Evolutionary conservation across 2,797 vertebrate genomes (phyloP).

Genomic region (Gadopsis bispinosus): DNA sequence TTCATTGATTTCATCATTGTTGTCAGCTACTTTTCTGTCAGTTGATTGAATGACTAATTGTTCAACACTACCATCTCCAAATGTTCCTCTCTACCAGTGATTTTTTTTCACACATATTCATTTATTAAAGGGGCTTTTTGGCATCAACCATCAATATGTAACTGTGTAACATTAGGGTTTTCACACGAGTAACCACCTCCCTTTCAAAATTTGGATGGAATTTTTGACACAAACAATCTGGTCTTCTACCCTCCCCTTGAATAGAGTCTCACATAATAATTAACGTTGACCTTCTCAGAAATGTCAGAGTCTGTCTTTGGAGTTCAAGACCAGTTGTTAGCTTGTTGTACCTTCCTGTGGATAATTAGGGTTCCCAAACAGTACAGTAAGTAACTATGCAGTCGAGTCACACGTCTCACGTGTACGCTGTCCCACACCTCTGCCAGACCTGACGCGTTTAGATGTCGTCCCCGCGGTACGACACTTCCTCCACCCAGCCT

Average conservation of each 20-base stretch:
- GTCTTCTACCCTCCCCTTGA: conserved; percentile 26
- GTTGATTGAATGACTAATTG: background rate
- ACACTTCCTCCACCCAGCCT: conserved; percentile 43
- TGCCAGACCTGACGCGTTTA: conserved; percentile 26
- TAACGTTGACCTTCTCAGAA: conserved; percentile 76
- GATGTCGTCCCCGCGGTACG: conserved; percentile 29
- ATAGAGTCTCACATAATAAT: conserved; percentile 55
- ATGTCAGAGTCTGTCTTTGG: conserved; percentile 73
- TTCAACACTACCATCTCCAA: background rate
- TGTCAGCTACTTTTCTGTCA: background rate
- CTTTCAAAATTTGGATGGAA: conserved; percentile 37
- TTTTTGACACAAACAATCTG: conserved; percentile 49
- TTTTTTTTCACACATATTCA: background rate
- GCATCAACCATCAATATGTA: conserved; percentile 10
- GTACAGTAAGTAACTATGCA: conserved; percentile 36
- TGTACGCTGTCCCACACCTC: conserved; percentile 18
- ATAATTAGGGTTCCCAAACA: conserved; percentile 64
- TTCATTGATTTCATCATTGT: background rate
- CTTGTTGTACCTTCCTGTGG: conserved; percentile 48
- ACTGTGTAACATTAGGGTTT: conserved; percentile 16
- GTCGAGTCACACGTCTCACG: conserved; percentile 39
- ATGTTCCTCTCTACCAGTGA: background rate
- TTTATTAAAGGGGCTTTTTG: conserved; percentile 18
- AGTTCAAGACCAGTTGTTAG: conserved; percentile 51
- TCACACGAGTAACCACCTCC: conserved; percentile 43